Evolutionary conservation across 1,140 invertebrate genomes (phyloP), one percentile per base, ranked within the genome.

Genomic region (Calliphora vicina): DNA sequence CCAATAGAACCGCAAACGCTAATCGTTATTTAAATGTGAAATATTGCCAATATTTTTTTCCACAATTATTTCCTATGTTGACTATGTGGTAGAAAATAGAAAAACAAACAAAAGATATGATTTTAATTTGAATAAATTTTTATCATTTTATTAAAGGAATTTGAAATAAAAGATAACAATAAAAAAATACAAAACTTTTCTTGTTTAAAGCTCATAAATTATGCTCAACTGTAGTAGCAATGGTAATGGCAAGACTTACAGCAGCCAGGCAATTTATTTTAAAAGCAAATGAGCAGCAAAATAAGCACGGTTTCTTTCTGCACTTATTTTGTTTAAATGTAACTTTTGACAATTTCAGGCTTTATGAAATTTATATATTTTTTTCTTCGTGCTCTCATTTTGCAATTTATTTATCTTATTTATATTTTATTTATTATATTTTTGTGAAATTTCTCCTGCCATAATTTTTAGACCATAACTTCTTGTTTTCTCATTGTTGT

Each of bases 391-490:
- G 45, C 45, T n/a, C 3, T 57, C 15, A 8, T 67, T 67, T 67
- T 67, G 57, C n/a, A 67, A 67, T 67, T 67, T 67, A 67, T 67
- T 67, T 67, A 67, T 67, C 57, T 20, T 57, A 17, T 57, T 5
- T 67, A 8, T 67, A 67, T 20, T 57, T 57, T 57, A 2, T 57
- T 17, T 15, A 57, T 57, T 57, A 10, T 57, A 57, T 57, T 57
- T 15, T 17, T 8, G 9, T 57, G 17, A 10, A 57, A 57, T n/a
- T 57, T 57, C 17, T 57, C 45, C 45, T 57, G 45, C 57, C 57
- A 67, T 67, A 67, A 67, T 67, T 20, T 67, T 67, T 67, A 67
- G 57, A 67, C 57, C 57, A 67, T 67, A 67, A 67, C 57, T 67
- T 67, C 35, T 35, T 35, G 35, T 35, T 35, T 35, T 35, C 35